Base-by-base conservation (phyloP, 2,797 vertebrate species). In the Ptychobarbus kaznakovi region DNA sequence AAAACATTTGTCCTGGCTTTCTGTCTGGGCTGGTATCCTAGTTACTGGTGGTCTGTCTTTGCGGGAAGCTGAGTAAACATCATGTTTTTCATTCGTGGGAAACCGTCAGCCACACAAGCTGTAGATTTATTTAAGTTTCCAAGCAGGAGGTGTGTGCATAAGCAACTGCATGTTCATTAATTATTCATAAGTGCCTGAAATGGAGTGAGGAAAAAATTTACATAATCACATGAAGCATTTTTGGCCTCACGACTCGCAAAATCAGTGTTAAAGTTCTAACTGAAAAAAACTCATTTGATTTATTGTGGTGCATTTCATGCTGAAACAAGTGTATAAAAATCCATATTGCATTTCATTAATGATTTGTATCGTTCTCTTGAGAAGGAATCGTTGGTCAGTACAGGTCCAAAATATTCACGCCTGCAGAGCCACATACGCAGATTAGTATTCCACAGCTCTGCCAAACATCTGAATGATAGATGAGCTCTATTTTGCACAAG, bases 21-120 rank as follows among this genome's bases (percentile, higher is more conserved):
- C 80, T 22, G 35, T 75, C 58, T 84, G 82, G 42, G 42, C 77
- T 46, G 22, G 86, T 87, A 35, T 84, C 78, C 82, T 85, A 76
- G 86, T 72, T 84, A 85, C 86, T 42, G 44, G 56, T 65, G 56
- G 35, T 78, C 42, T 61, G 16, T 38, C n/a, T 40, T 46, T 40
- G 28, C 9, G 66, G 82, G 46, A 56, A 85, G 53, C 68, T 73
- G 42, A 73, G 83, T 65, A 80, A 85, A 85, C 80, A 79, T 82
- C 73, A 78, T 87, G 86, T 73, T 84, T 87, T 85, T 81, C 32
- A 85, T 73, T 75, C 4, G 3, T 15, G n/a, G 81, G 63, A 79
- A 79, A 83, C 56, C 51, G 56, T 83, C 56, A 68, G 46, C 68
- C 32, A 81, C 63, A 83, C 38, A 56, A 81, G 70, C 35, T 38